These are phyloP conservation scores for Sitta europaea DNA, from an alignment of 2,113 vertebrate genomes.

Conservation along the genomic window DNA sequence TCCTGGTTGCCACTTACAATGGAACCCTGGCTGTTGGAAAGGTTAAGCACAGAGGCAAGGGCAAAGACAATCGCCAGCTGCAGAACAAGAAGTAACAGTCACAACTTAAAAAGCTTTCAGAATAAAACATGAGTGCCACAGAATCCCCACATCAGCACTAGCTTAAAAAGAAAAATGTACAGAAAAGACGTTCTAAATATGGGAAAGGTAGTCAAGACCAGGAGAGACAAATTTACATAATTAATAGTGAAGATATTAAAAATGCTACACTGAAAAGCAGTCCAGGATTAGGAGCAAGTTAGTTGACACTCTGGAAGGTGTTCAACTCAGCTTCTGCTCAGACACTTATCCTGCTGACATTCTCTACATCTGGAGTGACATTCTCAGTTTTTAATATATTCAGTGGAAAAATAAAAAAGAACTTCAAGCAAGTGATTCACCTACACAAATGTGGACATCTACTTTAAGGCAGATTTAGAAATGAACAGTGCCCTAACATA, in stretches of 20 bases:
- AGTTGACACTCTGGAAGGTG: background rate
- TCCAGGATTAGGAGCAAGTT: background rate
- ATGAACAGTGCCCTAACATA: background rate
- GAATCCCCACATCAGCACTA: background rate
- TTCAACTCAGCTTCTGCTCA: background rate
- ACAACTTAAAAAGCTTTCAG: background rate
- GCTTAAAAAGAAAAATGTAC: background rate
- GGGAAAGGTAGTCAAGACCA: background rate
- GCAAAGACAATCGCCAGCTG: background rate
- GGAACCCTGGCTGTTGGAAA: background rate
- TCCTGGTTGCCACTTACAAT: background rate
- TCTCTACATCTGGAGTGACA: background rate
- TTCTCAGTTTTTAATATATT: background rate
- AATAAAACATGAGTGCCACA: background rate
- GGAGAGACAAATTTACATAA: background rate
- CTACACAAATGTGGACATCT: background rate
- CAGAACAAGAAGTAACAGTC: fast-evolving
- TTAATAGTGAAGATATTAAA: background rate
- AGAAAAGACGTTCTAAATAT: background rate
- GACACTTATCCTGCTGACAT: background rate
- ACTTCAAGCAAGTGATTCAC: background rate
- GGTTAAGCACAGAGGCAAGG: background rate
- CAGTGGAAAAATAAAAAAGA: background rate
- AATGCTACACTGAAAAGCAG: background rate
- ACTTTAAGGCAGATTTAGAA: background rate